Conservation (phyloP, 2,888 invertebrate genomes). For the Quadriops clusia region DNA sequence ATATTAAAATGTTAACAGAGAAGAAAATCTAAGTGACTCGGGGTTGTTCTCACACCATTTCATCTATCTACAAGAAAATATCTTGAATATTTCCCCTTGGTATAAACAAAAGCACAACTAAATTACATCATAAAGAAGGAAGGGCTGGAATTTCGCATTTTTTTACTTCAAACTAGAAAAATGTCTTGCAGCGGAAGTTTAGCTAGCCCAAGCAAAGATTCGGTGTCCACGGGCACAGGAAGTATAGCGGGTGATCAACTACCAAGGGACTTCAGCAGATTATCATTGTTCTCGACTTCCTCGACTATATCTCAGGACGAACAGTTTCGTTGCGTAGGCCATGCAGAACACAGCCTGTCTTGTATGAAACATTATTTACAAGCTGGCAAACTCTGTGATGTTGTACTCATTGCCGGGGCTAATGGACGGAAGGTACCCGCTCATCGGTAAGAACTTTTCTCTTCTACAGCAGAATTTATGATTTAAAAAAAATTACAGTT, state of each 20-base stretch:
- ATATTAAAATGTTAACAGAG: too few species aligned
- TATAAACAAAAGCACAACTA: too few species aligned
- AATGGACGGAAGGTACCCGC: constrained; percentile 44
- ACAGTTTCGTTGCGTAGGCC: constrained; percentile 62
- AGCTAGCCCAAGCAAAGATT: constrained; percentile 32
- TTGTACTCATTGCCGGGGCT: constrained; percentile 68
- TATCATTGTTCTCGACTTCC: constrained; percentile 50
- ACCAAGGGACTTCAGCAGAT: constrained; percentile 54
- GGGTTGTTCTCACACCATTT: too few species aligned
- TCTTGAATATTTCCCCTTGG: too few species aligned
- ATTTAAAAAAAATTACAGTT: too few species aligned
- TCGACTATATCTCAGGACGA: constrained; percentile 57
- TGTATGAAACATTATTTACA: constrained; percentile 75
- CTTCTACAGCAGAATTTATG: too few species aligned
- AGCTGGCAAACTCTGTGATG: constrained; percentile 77
- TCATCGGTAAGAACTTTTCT: constrained; percentile 30
- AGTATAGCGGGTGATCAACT: constrained; percentile 39
- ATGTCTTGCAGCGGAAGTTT: constrained; percentile 23
- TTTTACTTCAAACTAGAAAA: too few species aligned
- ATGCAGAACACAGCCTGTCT: constrained; percentile 69
- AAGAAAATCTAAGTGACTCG: too few species aligned
- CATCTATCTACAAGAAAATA: too few species aligned
- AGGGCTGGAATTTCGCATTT: too few species aligned
- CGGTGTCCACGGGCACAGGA: constrained; percentile 25
- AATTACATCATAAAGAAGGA: too few species aligned